Base-by-base conservation (phyloP, 2,113 vertebrate genomes). In the Corapipo altera region DNA sequence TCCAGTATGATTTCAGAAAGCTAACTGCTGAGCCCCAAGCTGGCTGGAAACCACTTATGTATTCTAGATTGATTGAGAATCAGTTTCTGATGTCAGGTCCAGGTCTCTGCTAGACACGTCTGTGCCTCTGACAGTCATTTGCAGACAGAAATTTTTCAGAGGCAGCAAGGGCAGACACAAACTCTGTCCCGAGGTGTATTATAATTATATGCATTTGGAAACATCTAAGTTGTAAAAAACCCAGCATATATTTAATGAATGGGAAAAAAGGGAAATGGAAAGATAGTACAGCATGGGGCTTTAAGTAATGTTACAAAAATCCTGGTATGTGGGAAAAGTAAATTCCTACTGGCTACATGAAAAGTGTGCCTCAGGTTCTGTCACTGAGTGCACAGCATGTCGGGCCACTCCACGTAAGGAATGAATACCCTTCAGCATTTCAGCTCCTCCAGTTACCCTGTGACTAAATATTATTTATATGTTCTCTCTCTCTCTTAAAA, bases 391-490 rank as follows among this genome's bases (percentile, higher is more conserved):
- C 6, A 2, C 27, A 44, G 28, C 10, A 49, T 9, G 11, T 37
- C 3, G 2, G 41, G 7, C 18, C 37, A 21, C 9, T 41, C 20
- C 46, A 51, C 1, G 0, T 64, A 54, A 54, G 20, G 44, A 55
- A 48, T 16, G 48, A 71, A 4, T 30, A 46, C 8, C 12, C 32
- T 37, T 59, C 6, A 48, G 35, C n/a, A n/a, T n/a, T 80, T 39
- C 13, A 17, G 33, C 26, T 72, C 19, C 37, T 85, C 49, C 46
- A 30, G 6, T 12, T 51, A 21, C 16, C 5, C 21, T 6, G 6
- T 20, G 48, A 24, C 19, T 84, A 80, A 84, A 73, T 72, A 35
- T 52, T 48, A n/a, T 24, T 76, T 54, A 21, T 27, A 32, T 6
- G 0, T 44, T 75, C 15, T 26, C 4, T 69, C 1, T 2, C 14